Percentiles rank a stretch among this genome's conserved stretches.
These are phyloP conservation scores for Busseola fusca DNA, from an alignment of 2,888 invertebrate species.

Conservation along the genomic window DNA sequence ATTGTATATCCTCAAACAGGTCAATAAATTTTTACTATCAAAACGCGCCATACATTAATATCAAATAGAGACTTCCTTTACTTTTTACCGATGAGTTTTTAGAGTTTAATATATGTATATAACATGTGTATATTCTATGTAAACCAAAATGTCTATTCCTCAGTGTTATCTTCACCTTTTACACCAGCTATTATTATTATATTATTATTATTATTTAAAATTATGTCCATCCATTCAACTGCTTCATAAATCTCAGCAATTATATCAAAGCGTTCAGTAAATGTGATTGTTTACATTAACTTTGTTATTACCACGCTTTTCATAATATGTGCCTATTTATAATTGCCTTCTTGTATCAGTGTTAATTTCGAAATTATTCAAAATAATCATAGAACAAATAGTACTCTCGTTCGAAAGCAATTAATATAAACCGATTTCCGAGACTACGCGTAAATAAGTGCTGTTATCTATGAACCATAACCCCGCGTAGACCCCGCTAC, in stretches of 20 bases:
- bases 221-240: background rate
- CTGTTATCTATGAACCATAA: background rate
- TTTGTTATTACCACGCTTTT: slow-evolving; percentile 13
- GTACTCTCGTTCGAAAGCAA: background rate
- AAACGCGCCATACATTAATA: background rate
- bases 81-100: too few relatives aligned
- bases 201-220: background rate
- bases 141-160: background rate
- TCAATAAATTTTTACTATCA: background rate
- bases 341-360: slow-evolving; percentile 1
- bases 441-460: background rate
- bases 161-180: background rate
- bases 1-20: background rate
- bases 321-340: background rate
- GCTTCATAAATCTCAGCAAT: background rate
- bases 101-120: background rate
- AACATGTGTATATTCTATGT: background rate
- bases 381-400: background rate
- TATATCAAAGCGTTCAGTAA: background rate
- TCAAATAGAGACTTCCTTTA: background rate
- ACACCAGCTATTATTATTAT: background rate
- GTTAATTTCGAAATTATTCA: background rate
- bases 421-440: background rate
- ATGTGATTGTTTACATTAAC: slow-evolving; percentile 12
- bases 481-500: slow-evolving; percentile 43